These are phyloP conservation scores for Protula sp. DNA, from an alignment of 2,888 invertebrate genomes.

Conservation along the genomic window DNA sequence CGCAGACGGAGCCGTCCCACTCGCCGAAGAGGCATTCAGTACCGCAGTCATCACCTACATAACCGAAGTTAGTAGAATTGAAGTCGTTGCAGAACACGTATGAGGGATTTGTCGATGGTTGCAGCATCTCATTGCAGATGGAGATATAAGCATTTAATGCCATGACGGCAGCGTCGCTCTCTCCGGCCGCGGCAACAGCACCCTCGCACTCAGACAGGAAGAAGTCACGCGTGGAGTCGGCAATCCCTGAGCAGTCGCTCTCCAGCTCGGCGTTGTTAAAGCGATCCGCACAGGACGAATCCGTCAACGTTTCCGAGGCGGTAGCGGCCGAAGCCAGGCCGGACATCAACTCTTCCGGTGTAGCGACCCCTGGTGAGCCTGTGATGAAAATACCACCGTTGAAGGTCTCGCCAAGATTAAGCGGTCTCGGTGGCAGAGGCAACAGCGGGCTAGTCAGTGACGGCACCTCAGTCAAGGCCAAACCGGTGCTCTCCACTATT, in stretches of 20 bases:
- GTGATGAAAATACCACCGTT: background rate
- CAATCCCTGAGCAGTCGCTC: background rate
- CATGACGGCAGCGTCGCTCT: background rate
- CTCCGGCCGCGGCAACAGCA: background rate
- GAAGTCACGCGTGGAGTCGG: background rate
- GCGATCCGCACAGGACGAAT: background rate
- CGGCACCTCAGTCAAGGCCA: background rate
- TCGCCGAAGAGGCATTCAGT: background rate
- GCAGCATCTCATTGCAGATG: background rate
- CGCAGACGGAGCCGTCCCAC: background rate
- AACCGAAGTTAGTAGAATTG: background rate
- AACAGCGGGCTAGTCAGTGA: background rate
- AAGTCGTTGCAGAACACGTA: background rate
- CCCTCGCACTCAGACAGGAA: background rate
- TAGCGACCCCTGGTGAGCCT: background rate
- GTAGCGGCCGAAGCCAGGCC: background rate
- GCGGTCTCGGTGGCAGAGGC: background rate
- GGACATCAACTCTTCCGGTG: background rate
- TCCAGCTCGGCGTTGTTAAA: background rate
- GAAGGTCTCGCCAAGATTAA: background rate
- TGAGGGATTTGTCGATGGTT: background rate
- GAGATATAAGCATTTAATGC: background rate
- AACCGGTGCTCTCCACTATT: background rate
- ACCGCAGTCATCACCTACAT: background rate
- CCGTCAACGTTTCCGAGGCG: background rate